Evolutionary conservation across 2,113 vertebrate species (phyloP).

Genomic region (Ptychochromis oligacanthus): DNA sequence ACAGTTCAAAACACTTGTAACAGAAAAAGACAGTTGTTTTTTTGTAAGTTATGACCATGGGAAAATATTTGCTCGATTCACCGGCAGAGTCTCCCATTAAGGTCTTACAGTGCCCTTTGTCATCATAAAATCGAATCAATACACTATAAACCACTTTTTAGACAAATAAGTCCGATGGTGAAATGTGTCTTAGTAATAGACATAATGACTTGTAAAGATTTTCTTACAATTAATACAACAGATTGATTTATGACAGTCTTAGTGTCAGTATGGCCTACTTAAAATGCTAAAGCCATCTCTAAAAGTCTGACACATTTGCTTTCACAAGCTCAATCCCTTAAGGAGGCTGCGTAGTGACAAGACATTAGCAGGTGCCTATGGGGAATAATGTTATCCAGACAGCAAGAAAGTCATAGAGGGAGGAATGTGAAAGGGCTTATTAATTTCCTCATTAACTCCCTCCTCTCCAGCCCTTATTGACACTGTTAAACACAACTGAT

Average conservation of each 20-base stretch:
- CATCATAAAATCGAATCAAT: not conserved
- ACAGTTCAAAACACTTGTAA: not conserved
- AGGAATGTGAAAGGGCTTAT: conserved; percentile 34
- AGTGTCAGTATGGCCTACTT: conserved; percentile 31
- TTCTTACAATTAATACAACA: not conserved
- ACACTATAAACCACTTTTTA: not conserved
- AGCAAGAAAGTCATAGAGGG: conserved; percentile 45
- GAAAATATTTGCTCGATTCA: not conserved
- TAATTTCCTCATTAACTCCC: conserved; percentile 45
- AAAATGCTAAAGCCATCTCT: conserved; percentile 40
- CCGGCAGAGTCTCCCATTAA: too few relatives aligned
- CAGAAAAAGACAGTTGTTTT: not conserved
- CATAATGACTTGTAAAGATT: not conserved
- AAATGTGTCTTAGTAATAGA: not conserved
- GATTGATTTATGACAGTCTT: conserved; percentile 3
- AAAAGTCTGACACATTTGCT: conserved; percentile 36
- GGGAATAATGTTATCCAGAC: conserved; percentile 59
- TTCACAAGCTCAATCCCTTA: conserved; percentile 26
- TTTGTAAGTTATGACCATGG: not conserved
- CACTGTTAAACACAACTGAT: conserved; percentile 47
- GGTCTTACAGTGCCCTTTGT: not conserved
- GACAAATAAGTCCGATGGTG: not conserved
- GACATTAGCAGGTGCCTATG: conserved; percentile 53
- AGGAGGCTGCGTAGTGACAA: conserved; percentile 43
- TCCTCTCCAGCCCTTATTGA: conserved; percentile 37